phyloP scores from a whole-genome alignment of 2,888 invertebrate species.

The Chloromyia formosa region DNA sequence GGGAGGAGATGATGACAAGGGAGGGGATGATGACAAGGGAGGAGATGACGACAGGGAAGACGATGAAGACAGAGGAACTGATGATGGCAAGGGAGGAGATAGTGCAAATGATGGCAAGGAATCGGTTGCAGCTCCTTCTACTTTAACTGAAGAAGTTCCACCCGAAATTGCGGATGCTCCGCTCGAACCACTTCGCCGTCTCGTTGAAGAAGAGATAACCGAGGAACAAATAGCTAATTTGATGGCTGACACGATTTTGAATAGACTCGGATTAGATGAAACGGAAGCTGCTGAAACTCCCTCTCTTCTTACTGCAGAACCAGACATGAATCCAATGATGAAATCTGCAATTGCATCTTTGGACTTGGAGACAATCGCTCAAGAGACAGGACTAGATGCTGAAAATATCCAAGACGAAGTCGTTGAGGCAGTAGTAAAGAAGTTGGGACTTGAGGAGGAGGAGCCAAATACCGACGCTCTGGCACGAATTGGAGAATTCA shows the following conservation, averaged over 20 bases:
- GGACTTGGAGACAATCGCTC: background rate
- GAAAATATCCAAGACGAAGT: conserved; percentile 14
- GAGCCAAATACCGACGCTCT: background rate
- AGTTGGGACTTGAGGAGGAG: conserved; percentile 9
- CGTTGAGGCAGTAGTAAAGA: background rate
- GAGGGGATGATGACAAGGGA: background rate
- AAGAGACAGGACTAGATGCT: background rate
- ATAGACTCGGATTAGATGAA: background rate
- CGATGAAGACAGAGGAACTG: background rate
- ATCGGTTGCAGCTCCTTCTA: background rate
- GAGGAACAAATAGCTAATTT: conserved; percentile 4
- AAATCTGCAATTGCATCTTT: background rate
- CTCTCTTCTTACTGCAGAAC: background rate
- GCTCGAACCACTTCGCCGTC: background rate
- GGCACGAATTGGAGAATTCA: conserved; percentile 1
- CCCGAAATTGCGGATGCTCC: background rate
- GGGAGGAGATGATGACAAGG: background rate
- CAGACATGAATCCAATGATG: background rate
- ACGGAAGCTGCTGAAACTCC: background rate
- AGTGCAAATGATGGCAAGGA: background rate
- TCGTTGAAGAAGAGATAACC: background rate
- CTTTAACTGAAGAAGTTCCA: background rate
- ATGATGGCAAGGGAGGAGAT: background rate
- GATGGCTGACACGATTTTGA: background rate
- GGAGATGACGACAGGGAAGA: background rate